Percentiles rank a stretch among this genome's conserved stretches.
Evolutionary conservation across 2,113 vertebrate genomes (phyloP).

Genomic region (Paradisaea rubra): DNA sequence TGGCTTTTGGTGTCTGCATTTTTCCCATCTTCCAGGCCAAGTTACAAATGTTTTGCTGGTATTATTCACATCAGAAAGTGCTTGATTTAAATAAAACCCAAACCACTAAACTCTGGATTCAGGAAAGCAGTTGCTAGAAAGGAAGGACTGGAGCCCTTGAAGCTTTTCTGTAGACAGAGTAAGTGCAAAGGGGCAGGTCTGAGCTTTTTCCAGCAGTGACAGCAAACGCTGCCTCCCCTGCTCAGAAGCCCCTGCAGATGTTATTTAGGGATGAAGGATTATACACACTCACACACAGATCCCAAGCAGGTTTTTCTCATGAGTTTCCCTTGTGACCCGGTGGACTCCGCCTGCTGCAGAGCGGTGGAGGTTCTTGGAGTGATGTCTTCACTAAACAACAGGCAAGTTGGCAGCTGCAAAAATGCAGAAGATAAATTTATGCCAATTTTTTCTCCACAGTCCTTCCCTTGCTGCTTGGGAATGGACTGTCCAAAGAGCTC

Average conservation of each 20-base stretch:
- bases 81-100: background rate
- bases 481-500: background rate
- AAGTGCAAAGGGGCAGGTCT: background rate
- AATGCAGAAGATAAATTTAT: background rate
- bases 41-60: background rate
- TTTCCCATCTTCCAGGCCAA: constrained; percentile 10
- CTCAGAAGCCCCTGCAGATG: background rate
- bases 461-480: background rate
- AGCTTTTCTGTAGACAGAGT: background rate
- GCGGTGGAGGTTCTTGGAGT: accelerated
- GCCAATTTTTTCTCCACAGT: background rate
- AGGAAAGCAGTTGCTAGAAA: constrained; percentile 25
- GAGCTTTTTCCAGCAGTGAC: background rate
- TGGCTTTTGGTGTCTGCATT: constrained; percentile 4
- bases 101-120: constrained; percentile 17
- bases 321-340: accelerated
- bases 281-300: background rate
- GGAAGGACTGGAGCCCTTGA: background rate
- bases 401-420: background rate
- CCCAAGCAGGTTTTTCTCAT: background rate
- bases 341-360: background rate
- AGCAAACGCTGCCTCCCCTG: background rate
- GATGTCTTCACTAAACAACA: background rate
- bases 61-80: constrained; percentile 38
- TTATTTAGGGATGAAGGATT: background rate